Evolutionary conservation across 2,797 vertebrate species (phyloP).

Genomic region (Morus bassanus): DNA sequence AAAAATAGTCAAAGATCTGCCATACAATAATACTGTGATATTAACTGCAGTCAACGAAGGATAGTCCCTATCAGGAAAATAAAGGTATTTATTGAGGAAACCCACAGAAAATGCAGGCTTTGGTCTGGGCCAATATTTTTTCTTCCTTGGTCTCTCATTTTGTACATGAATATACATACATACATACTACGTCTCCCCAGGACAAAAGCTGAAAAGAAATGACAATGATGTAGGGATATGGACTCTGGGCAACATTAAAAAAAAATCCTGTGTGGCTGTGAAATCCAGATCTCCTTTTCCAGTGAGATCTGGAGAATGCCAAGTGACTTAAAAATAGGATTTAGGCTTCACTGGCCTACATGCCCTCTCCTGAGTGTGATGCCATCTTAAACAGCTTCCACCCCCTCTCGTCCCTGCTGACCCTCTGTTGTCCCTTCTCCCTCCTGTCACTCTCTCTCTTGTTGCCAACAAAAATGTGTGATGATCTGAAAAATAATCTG

Average conservation of each 20-base stretch:
- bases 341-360: background rate
- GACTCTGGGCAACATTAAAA: background rate
- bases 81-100: background rate
- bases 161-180: background rate
- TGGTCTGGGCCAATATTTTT: background rate
- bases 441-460: background rate
- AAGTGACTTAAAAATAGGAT: background rate
- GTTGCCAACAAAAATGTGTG: background rate
- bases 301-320: background rate
- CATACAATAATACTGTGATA: background rate
- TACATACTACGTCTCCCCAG: background rate
- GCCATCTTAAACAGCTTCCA: background rate
- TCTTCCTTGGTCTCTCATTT: background rate
- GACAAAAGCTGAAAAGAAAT: background rate
- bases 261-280: background rate
- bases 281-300: background rate
- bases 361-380: background rate
- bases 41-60: background rate
- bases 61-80: background rate
- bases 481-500: background rate
- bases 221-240: background rate
- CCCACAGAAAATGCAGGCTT: background rate
- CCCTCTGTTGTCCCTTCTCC: background rate
- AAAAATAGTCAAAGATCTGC: background rate
- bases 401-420: accelerated